Percentiles rank a stretch among this genome's conserved stretches.
phyloP scores from a whole-genome alignment of 2,113 vertebrate genomes.

The Barbus barbus region DNA sequence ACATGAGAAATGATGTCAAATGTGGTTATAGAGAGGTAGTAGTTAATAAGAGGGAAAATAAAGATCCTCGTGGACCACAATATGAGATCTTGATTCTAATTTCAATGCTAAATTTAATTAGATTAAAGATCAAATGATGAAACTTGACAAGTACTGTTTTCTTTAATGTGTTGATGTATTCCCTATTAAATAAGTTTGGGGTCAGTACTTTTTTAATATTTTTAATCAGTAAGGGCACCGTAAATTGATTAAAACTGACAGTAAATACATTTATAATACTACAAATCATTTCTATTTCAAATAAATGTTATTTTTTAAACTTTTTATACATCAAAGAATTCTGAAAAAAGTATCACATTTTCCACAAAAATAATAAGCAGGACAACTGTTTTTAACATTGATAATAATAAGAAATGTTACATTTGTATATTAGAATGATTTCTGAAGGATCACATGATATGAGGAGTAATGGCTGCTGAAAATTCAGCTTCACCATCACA shows the following conservation, averaged over 20 bases:
- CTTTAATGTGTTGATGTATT: too few relatives aligned
- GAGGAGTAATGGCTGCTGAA: too few relatives aligned
- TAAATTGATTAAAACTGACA: neutral
- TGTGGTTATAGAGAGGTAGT: neutral
- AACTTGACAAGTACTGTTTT: neutral
- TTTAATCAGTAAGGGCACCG: neutral
- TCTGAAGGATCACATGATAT: neutral
- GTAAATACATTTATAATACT: neutral
- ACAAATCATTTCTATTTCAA: neutral
- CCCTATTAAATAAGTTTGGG: too few relatives aligned
- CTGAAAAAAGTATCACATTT: neutral
- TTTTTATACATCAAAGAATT: neutral
- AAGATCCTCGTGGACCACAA: neutral
- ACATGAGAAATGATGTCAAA: slow-evolving; percentile 1
- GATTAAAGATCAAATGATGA: neutral
- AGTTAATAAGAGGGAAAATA: neutral
- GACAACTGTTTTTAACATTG: neutral
- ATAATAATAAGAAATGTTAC: neutral
- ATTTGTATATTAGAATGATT: neutral
- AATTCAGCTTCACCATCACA: too few relatives aligned
- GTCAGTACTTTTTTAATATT: neutral
- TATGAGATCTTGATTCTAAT: slow-evolving; percentile 4
- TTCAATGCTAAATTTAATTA: neutral
- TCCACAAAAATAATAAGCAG: neutral
- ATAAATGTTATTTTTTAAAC: neutral